Evolutionary conservation across 2,888 invertebrate species (phyloP).

Genomic region (Coelinius sp.): DNA sequence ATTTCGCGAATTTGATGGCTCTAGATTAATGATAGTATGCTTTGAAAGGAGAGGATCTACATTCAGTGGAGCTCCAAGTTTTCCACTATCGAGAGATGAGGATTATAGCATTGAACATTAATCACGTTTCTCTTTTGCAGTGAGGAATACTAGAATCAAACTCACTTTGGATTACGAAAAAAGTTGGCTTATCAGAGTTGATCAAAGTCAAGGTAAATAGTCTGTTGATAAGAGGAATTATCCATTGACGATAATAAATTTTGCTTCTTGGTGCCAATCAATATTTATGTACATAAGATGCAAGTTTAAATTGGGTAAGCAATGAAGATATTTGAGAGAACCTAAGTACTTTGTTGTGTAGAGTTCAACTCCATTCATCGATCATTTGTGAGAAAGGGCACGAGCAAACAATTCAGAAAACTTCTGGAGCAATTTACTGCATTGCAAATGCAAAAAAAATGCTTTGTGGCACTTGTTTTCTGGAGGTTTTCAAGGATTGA

Average conservation of each 20-base stretch:
- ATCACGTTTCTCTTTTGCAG: not conserved
- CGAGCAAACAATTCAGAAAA: not conserved
- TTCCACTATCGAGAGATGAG: not conserved
- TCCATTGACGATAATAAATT: not conserved
- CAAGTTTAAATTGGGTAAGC: not conserved
- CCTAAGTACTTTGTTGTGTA: not conserved
- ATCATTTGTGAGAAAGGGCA: not conserved
- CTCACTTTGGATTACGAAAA: not conserved
- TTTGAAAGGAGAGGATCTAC: not conserved
- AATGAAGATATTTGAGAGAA: not conserved
- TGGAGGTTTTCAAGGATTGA: too few relatives aligned
- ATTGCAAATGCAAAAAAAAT: not conserved
- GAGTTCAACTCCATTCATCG: not conserved
- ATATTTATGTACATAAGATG: not conserved
- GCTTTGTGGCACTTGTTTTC: too few relatives aligned
- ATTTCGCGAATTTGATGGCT: constrained; percentile 7
- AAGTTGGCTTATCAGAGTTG: not conserved
- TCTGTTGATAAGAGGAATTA: not conserved
- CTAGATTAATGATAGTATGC: not conserved
- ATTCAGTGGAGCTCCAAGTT: not conserved
- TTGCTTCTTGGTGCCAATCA: not conserved
- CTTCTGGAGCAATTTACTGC: not conserved
- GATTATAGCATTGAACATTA: constrained; percentile 13
- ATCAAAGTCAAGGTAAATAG: not conserved
- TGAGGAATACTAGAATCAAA: not conserved